Base-by-base conservation (phyloP, 2,113 vertebrate species). In the Vimba vimba region DNA sequence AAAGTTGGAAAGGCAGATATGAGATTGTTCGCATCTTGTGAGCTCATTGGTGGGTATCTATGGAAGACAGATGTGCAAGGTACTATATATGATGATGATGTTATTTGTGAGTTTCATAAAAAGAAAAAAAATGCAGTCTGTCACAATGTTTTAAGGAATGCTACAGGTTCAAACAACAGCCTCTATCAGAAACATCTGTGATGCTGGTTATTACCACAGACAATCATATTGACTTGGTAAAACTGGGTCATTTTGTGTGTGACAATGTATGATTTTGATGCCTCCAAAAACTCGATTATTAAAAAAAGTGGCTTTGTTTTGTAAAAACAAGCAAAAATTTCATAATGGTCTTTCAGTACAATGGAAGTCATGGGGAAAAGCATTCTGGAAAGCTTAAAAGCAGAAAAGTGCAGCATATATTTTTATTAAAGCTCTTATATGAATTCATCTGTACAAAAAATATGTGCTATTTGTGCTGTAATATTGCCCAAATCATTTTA, bases 1-100 rank as follows among this genome's bases (percentile, higher is more conserved):
- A 45, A 62, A 62, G 79, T 81, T 81, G 79, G 17, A 81, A 79
- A 81, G 60, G 79, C 79, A 81, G 39, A 66, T 27, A 30, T 81
- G 43, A 81, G 50, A 78, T 78, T 77, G 60, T 50, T 66, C 8
- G 2, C 15, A 80, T 64, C n/a, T 80, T 45, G 43, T 43, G 43
- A 43, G 59, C 36, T 80, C 13, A 52, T 52, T 27, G n/a, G 27
- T 19, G 45, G n/a, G 6, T 76, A 15, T 52, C 12, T 75, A 52
- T 27, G n/a, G 47, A 25, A 23, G 25, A 80, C 8, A 12, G 23
- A 62, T 43, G 55, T 39, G 33, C 3, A 36, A 13, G 19, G 10
- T 12, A 57, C 9, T 71, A 23, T 71, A 39, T 23, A 39, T 7
- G 17, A 21, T 21, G 15, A 39, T 21, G 7, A 69, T 21, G 7